Evolutionary conservation across 2,113 vertebrate species (phyloP), one percentile per base, ranked within the genome.

Genomic region (Scytalopus superciliaris): DNA sequence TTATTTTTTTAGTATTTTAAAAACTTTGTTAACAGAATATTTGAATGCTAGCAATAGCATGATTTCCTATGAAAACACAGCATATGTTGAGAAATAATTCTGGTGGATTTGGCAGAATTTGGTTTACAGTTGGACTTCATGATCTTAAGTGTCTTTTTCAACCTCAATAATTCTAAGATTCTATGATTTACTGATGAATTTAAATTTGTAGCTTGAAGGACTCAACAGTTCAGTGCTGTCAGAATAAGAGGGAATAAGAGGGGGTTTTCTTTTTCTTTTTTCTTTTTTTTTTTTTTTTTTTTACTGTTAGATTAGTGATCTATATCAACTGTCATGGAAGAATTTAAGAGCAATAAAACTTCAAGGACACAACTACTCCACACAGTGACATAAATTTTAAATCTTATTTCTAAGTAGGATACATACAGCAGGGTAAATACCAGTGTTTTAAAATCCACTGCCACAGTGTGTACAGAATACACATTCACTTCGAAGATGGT

Each of bases 391-490:
- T 56, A 74, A 42, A 84, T n/a, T 70, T 84, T 70, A 44, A 7
- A 35, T 33, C 24, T 69, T 66, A 35, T 66, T 95, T 82, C 33
- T 57, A 40, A 66, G 28, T 4, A 68, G 27, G 33, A 44, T 16
- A 40, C 3, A 17, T 42, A 49, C 40, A 74, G 12, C 6, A 45
- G 8, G 6, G 25, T 78, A 82, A 81, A 74, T 21, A 70, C 37
- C 8, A 35, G 5, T 63, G 23, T 14, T 83, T 93, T 59, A 63
- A 79, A 88, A 63, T 19, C 27, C 27, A 27, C 9, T 90, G 14
- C 7, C 31, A 6, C 2, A 18, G 3, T 14, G 0, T 9, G 9
- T 44, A 31, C 6, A 50, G 10, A 63, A 53, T 22, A 49, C 8
- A 44, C 9, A 28, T 22, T 27, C 12, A 44, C 28, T 40, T 2